Base-by-base conservation (phyloP, 1,140 invertebrate genomes). In the Drosophila rufa region DNA sequence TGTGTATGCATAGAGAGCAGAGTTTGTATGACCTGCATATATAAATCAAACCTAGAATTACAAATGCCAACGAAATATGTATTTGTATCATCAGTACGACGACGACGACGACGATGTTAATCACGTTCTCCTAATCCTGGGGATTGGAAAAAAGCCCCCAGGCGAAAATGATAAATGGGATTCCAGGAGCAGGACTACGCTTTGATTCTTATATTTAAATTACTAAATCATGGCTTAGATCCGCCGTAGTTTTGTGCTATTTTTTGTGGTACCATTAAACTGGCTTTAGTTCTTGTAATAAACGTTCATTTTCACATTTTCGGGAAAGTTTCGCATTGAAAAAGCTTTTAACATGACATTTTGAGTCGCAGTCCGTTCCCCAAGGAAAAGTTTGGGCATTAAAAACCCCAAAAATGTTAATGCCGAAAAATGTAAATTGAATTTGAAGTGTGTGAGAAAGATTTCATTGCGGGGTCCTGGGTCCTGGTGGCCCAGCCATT, bases 391-490 rank as follows among this genome's bases (percentile, higher is more conserved):
- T 74, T 74, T 73, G 0, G 67, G 68, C 70, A 74, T 74, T 74
- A 73, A 73, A 74, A 74, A 40, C 45, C 45, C 53, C 65, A 71
- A 38, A 80, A 74, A 67, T 62, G 60, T 80, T 84, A 81, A 85
- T 84, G 78, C 81, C 47, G 59, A 50, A 82, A 86, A 86, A 70
- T 82, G 60, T 82, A 86, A 87, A 86, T 86, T 86, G 81, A 82
- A 87, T 76, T 79, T 55, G 79, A 36, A 86, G 81, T 77, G 73
- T 80, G 71, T 75, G 73, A 11, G 42, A 55, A 62, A 40, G 58
- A 48, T 47, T 38, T 53, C 50, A 53, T 53, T 53, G 51, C 19
- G 14, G n/a, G 5, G 27, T 40, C 27, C 45, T 19, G 53, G 45
- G 30, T 46, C 15, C 19, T n/a, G 38, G 47, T 55, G 42, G 50